These are phyloP conservation scores for Oligia fasciuncula DNA, from an alignment of 2,888 invertebrate species.

Conservation along the genomic window DNA sequence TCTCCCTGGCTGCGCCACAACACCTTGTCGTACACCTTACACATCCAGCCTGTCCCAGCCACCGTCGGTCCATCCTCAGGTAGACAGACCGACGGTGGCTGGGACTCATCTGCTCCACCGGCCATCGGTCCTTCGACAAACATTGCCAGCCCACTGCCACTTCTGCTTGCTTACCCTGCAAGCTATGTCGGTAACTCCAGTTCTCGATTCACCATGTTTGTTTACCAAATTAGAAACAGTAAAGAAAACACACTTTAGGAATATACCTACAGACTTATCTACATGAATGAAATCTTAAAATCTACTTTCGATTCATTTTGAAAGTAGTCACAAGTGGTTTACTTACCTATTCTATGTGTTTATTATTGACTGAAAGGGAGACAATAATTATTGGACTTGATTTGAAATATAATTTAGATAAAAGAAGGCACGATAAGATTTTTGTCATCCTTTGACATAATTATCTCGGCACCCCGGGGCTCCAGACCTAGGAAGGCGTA, in stretches of 20 bases:
- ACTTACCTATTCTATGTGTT: neutral
- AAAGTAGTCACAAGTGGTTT: neutral
- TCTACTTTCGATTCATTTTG: neutral
- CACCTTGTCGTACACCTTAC: neutral
- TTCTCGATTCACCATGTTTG: neutral
- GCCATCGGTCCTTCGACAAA: neutral
- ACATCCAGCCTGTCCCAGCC: neutral
- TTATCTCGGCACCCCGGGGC: too few species aligned
- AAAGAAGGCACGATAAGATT: neutral
- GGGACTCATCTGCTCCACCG: neutral
- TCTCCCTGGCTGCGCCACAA: neutral
- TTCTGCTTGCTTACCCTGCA: neutral
- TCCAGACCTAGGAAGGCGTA: too few species aligned
- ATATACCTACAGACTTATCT: neutral
- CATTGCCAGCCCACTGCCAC: too few species aligned
- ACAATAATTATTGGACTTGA: neutral
- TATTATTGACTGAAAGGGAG: neutral
- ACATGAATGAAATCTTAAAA: neutral
- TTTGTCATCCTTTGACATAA: too few species aligned
- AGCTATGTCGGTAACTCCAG: neutral
- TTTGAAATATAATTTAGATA: neutral
- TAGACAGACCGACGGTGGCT: too few species aligned
- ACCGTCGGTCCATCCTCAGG: too few species aligned
- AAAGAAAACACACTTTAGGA: neutral
- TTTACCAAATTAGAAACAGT: slow-evolving; percentile 3